Evolutionary conservation across 2,113 vertebrate species (phyloP), one percentile per base, ranked within the genome.

Genomic region (Mustela lutreola): DNA sequence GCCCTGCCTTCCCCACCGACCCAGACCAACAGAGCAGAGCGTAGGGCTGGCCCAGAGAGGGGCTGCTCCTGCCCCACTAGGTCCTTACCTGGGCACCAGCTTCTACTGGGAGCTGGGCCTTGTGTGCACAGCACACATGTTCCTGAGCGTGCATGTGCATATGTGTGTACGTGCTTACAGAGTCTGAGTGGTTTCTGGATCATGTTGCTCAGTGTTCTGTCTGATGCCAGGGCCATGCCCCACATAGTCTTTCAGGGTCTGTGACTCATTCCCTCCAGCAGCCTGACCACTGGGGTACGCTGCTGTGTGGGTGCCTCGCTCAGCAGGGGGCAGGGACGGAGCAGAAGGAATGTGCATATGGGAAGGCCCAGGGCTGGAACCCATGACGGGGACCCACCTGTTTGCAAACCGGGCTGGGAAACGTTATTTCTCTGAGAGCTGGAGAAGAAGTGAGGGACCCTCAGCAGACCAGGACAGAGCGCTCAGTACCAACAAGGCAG

Each of bases 151-250:
- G 3, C 11, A 26, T 42, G 31, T 31, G 67, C 6, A 3, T 50
- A 14, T 1, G 1, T 5, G 24, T 50, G 10, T 31, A 53, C 15
- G 12, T 5, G 45, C 21, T 18, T 1, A 18, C 11, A 4, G 22
- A 79, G 19, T 11, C 11, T 0, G 5, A 15, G 31, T 1, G 7
- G 22, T 12, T 75, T 18, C 14, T 19, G 5, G 60, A 1, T 21
- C 3, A 0, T 26, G 6, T 18, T 0, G 2, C 4, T 33, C 62
- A 48, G 5, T 0, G 14, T 12, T 79, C 28, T 0, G 0, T 11
- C 28, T 0, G 36, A 42, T 0, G 4, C 28, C 0, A 0, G 18
- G 10, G 8, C 26, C 33, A 9, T 21, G 2, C 28, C 31, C 39
- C 56, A 1, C 1, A 6, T 4, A 1, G 6, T 45, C 33, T 14